Evolutionary conservation across 1,140 invertebrate species (phyloP).

Genomic region (Drosophila novamexicana): DNA sequence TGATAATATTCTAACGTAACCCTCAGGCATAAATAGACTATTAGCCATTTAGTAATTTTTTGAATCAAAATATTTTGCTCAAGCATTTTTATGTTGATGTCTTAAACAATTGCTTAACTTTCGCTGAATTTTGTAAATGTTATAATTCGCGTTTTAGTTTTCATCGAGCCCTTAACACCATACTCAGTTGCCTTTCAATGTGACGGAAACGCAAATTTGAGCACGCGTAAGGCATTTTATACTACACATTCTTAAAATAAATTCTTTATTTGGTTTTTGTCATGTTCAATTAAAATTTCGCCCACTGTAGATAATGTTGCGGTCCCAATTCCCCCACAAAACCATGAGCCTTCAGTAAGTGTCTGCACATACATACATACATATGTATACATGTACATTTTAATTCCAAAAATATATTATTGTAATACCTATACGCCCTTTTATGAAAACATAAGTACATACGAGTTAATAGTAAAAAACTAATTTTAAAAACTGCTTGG

Average conservation of each 20-base stretch:
- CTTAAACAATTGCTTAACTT: constrained; percentile 57
- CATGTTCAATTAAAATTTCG: background rate
- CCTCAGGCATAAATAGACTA: background rate
- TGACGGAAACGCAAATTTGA: constrained; percentile 66
- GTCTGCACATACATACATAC: constrained; percentile 29
- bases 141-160: constrained; percentile 28
- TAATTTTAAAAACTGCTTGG: constrained; percentile 62
- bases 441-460: constrained; percentile 54
- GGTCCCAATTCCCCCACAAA: background rate
- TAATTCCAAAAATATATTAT: constrained; percentile 72
- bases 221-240: constrained; percentile 22
- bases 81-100: constrained; percentile 55
- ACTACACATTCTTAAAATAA: background rate
- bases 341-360: constrained; percentile 11
- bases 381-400: constrained; percentile 62
- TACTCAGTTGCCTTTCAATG: constrained; percentile 69
- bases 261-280: background rate
- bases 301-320: constrained; percentile 8
- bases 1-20: background rate
- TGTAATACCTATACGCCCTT: constrained; percentile 54
- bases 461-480: constrained; percentile 51
- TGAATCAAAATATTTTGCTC: constrained; percentile 41
- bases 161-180: constrained; percentile 1
- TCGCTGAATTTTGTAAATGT: constrained; percentile 34
- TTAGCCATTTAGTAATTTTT: background rate